A percentile compares a stretch with the other conserved stretches of the same genome.
These are phyloP conservation scores for Gallinago jamesoni DNA, from an alignment of 2,113 vertebrate species.

Conservation along the genomic window DNA sequence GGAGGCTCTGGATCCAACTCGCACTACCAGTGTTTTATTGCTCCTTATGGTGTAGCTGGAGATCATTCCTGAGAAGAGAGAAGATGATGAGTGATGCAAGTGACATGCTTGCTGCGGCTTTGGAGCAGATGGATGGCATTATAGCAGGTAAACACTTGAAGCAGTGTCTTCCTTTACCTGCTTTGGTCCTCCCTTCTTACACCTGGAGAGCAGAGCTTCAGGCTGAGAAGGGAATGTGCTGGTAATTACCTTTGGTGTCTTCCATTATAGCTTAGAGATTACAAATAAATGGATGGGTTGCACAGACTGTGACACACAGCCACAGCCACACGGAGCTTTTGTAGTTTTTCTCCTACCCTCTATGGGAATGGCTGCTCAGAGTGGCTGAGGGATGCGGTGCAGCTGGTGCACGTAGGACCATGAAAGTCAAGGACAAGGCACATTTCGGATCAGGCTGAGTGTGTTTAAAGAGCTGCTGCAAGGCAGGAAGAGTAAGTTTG, in stretches of 20 bases:
- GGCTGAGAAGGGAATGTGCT: neutral
- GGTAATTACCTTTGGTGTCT: neutral
- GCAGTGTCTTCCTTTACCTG: neutral
- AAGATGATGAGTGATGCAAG: slow-evolving; percentile 98
- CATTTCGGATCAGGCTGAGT: neutral
- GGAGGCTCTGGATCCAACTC: neutral
- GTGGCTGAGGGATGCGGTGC: neutral
- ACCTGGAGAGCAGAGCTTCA: neutral
- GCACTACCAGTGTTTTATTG: neutral
- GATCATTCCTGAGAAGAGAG: slow-evolving; percentile 9
- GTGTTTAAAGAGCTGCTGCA: neutral
- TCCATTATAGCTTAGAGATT: neutral
- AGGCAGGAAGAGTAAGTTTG: neutral
- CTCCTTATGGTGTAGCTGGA: slow-evolving; percentile 39
- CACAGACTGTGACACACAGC: neutral
- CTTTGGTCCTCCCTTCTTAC: neutral
- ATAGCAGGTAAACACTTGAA: slow-evolving; percentile 86
- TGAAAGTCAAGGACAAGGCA: neutral
- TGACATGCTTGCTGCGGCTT: slow-evolving; percentile 95
- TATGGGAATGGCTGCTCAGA: neutral
- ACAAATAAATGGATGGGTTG: neutral
- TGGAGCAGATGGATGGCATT: slow-evolving; percentile 99
- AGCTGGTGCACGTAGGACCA: neutral
- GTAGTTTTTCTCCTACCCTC: neutral
- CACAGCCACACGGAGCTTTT: neutral